phyloP scores from a whole-genome alignment of 2,888 invertebrate genomes.

The Vesta saturnalis region DNA sequence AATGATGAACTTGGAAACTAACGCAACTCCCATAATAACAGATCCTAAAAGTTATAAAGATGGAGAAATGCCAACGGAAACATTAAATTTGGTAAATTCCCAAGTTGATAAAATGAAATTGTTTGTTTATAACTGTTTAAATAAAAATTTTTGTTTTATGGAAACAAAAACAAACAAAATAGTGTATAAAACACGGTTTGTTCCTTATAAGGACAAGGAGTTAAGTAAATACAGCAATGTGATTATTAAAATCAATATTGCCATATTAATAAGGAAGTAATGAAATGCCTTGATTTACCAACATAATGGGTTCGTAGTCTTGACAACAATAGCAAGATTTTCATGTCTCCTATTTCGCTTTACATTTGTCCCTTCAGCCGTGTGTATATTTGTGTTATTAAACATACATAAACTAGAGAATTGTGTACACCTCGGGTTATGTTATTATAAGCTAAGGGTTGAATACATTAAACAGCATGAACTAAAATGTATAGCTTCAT shows the following conservation, averaged over 20 bases:
- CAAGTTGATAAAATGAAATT: neutral
- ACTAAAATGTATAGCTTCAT: neutral
- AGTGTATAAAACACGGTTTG: no score
- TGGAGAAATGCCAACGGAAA: no score
- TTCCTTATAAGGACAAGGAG: no score
- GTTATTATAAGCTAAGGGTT: neutral
- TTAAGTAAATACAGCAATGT: neutral
- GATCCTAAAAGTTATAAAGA: no score
- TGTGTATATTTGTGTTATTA: constrained; percentile 30
- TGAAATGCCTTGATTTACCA: constrained; percentile 23
- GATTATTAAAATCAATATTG: constrained; percentile 20
- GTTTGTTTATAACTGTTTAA: neutral
- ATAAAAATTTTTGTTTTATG: no score
- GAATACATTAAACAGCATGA: neutral
- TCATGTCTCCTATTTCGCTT: constrained; percentile 22
- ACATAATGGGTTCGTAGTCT: constrained; percentile 20
- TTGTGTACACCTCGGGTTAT: constrained; percentile 8
- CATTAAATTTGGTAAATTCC: constrained; percentile 22
- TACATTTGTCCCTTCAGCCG: constrained; percentile 23
- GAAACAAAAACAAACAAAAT: no score
- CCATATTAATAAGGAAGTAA: constrained; percentile 25
- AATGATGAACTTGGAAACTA: no score
- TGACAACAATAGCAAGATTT: constrained; percentile 29
- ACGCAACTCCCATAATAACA: no score
- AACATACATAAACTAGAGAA: constrained; percentile 15